These are phyloP conservation scores for Carterocephalus palaemon DNA, from an alignment of 2,888 invertebrate species.

Conservation along the genomic window DNA sequence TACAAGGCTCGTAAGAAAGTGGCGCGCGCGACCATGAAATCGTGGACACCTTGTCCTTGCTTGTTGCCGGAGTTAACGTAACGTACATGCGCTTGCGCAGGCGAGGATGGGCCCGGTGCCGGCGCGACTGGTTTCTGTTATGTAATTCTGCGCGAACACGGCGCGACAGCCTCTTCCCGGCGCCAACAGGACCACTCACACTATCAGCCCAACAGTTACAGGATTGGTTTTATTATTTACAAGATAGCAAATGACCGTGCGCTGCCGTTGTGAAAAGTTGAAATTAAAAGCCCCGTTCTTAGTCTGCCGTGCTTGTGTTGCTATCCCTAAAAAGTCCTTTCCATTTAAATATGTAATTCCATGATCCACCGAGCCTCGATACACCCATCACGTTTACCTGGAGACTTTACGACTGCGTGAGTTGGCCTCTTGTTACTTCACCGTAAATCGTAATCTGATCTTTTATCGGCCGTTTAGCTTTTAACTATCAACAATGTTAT, in stretches of 20 bases:
- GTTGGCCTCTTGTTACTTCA: conserved; percentile 16
- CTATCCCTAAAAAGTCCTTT: no score
- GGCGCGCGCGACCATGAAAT: conserved; percentile 29
- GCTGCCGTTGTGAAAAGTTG: no score
- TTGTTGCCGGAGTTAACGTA: conserved; percentile 31
- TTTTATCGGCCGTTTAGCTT: conserved; percentile 12
- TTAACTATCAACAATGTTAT: conserved; percentile 13
- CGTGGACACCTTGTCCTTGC: conserved; percentile 36
- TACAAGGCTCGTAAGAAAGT: no score
- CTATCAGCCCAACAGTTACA: no score
- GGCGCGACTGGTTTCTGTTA: conserved; percentile 61
- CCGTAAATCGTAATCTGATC: conserved; percentile 24
- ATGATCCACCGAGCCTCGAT: conserved; percentile 18
- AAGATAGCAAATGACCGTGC: no score
- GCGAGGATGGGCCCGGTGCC: conserved; percentile 34
- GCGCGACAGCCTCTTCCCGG: conserved; percentile 10
- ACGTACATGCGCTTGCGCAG: conserved; percentile 26
- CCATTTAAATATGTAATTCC: no score
- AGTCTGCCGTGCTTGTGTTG: no score
- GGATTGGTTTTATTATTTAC: no score
- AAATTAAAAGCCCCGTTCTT: no score
- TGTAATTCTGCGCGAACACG: conserved; percentile 43
- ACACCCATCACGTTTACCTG: conserved; percentile 15
- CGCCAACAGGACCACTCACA: no score
- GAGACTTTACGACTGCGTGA: conserved; percentile 5